phyloP scores from a whole-genome alignment of 1,140 invertebrate genomes.

The Grapholita molesta region DNA sequence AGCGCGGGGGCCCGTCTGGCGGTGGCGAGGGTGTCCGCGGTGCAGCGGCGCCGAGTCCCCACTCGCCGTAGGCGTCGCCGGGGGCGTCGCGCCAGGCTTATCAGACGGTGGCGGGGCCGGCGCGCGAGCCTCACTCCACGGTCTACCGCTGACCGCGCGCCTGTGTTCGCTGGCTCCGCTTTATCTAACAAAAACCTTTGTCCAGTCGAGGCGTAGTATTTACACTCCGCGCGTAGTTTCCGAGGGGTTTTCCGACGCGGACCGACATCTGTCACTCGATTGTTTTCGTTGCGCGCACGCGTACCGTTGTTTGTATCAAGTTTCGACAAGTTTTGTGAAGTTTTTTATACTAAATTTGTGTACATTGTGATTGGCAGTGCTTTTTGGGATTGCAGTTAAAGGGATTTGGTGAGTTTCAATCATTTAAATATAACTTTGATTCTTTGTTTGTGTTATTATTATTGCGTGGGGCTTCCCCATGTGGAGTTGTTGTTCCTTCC shows the following conservation, averaged over 20 bases:
- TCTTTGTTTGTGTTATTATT: not conserved
- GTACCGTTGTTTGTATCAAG: slow-evolving; percentile 54
- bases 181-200: slow-evolving; percentile 76
- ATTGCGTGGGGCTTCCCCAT: not conserved
- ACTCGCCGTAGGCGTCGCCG: slow-evolving; percentile 71
- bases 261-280: slow-evolving; percentile 61
- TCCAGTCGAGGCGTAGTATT: slow-evolving; percentile 73
- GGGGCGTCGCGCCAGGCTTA: slow-evolving; percentile 75
- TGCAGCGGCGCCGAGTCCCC: slow-evolving; percentile 53
- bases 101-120: slow-evolving; percentile 70
- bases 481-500: not conserved
- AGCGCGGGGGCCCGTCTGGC: slow-evolving; percentile 64
- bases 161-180: slow-evolving; percentile 60
- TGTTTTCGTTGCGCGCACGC: slow-evolving; percentile 70
- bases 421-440: not conserved
- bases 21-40: slow-evolving; percentile 30
- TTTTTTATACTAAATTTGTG: slow-evolving; percentile 39
- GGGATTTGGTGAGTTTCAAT: slow-evolving; percentile 52
- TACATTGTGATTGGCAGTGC: slow-evolving; percentile 46
- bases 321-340: slow-evolving; percentile 62
- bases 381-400: slow-evolving; percentile 62
- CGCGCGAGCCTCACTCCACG: slow-evolving; percentile 74
- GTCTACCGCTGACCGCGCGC: slow-evolving; percentile 62
- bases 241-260: slow-evolving; percentile 70
- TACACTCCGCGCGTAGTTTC: slow-evolving; percentile 59